Conservation (phyloP, 2,113 vertebrate species). For the Platichthys stellatus region DNA sequence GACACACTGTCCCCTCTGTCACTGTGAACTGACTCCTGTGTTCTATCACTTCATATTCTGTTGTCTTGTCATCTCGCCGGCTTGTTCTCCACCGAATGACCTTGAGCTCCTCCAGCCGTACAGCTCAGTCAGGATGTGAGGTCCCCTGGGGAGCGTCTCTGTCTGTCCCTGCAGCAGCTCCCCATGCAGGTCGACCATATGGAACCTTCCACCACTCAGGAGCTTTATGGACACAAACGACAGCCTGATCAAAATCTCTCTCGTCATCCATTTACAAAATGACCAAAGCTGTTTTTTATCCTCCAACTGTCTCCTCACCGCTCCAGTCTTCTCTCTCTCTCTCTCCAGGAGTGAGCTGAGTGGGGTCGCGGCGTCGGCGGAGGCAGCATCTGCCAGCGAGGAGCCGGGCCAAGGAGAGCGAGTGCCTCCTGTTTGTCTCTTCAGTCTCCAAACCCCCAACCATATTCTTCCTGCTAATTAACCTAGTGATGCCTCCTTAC, state of each 20-base stretch:
- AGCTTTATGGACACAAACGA: slow-evolving; percentile 63
- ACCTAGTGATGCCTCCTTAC: slow-evolving; percentile 73
- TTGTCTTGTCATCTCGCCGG: slow-evolving; percentile 20
- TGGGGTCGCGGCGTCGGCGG: slow-evolving; percentile 58
- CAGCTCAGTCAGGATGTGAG: slow-evolving; percentile 9
- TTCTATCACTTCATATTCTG: slow-evolving; percentile 15
- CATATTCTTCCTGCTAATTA: slow-evolving; percentile 81
- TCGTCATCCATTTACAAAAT: slow-evolving; percentile 39
- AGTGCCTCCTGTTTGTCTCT: slow-evolving; percentile 60
- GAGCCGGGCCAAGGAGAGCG: slow-evolving; percentile 63
- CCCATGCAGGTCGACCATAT: slow-evolving; percentile 41
- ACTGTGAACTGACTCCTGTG: background rate
- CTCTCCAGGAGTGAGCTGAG: slow-evolving; percentile 56
- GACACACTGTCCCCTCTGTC: slow-evolving; percentile 7
- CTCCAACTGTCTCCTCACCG: slow-evolving; percentile 13
- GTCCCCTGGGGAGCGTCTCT: slow-evolving; percentile 23
- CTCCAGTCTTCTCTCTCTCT: slow-evolving; percentile 28
- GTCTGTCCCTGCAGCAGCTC: slow-evolving; percentile 12
- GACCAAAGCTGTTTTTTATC: slow-evolving; percentile 32
- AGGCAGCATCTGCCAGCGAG: slow-evolving; percentile 64
- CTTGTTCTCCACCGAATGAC: slow-evolving; percentile 44
- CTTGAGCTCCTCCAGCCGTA: slow-evolving; percentile 49
- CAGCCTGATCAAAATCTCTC: slow-evolving; percentile 53
- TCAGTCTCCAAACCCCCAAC: slow-evolving; percentile 52
- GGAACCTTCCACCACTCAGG: slow-evolving; percentile 32